Evolutionary conservation across 2,797 vertebrate genomes (phyloP).

Genomic region (Siniperca obscura): DNA sequence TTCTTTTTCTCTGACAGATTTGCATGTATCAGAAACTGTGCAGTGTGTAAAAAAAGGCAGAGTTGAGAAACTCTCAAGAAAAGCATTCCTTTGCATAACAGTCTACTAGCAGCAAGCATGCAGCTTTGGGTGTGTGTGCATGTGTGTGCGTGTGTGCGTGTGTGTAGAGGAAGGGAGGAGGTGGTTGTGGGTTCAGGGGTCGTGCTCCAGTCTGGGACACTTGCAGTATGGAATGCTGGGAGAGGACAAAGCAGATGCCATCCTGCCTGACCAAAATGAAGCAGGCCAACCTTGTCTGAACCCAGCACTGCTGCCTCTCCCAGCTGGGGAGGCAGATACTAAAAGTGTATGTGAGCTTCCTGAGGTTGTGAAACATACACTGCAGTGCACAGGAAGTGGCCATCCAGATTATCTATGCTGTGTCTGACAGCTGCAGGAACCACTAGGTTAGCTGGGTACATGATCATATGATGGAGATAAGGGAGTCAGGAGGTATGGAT

Average conservation of each 20-base stretch:
- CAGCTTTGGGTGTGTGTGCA: conserved; percentile 42
- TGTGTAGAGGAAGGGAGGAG: conserved; percentile 64
- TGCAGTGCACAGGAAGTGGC: conserved; percentile 78
- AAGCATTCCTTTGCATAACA: conserved; percentile 41
- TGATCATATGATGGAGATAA: conserved; percentile 61
- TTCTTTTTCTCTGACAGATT: background rate
- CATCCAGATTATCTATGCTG: conserved; percentile 72
- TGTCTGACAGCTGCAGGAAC: conserved; percentile 75
- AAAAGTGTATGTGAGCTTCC: conserved; percentile 66
- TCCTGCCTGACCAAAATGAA: conserved; percentile 76
- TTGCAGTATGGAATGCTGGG: conserved; percentile 79
- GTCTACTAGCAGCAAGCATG: conserved; percentile 40
- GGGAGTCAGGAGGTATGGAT: conserved; percentile 34
- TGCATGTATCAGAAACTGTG: conserved; percentile 25
- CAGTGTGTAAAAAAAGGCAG: background rate
- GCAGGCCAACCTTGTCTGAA: conserved; percentile 76
- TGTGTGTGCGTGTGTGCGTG: conserved; percentile 39
- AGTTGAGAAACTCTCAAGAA: conserved; percentile 11
- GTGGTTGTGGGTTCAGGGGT: conserved; percentile 71
- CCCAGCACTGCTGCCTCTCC: conserved; percentile 59
- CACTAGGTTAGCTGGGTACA: conserved; percentile 63
- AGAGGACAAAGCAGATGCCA: conserved; percentile 84
- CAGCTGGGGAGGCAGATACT: conserved; percentile 66
- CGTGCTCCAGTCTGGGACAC: conserved; percentile 78
- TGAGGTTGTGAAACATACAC: conserved; percentile 75